Conservation (phyloP, 2,113 vertebrate species). For the Onychostruthus taczanowskii region DNA sequence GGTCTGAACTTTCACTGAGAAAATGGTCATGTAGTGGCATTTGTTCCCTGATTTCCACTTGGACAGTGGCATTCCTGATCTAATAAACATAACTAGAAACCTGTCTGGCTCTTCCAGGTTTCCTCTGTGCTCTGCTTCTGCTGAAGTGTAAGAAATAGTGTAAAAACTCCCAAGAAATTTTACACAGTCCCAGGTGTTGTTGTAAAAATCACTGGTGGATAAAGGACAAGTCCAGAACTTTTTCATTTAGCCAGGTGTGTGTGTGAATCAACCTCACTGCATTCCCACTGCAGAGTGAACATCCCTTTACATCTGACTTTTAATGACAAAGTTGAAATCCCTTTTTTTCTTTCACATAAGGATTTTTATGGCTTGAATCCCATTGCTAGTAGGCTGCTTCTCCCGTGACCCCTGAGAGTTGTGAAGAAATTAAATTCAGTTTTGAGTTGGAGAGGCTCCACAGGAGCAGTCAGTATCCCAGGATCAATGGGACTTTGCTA, state of each 20-base stretch:
- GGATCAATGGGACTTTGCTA: not conserved
- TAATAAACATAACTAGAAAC: constrained; percentile 74
- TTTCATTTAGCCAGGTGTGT: too few species aligned
- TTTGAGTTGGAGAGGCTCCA: fast-evolving
- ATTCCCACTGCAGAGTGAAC: fast-evolving
- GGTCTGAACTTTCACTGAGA: not conserved
- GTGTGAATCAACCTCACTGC: fast-evolving
- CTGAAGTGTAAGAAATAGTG: not conserved
- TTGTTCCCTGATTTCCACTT: not conserved
- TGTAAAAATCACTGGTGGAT: not conserved
- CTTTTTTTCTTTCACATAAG: fast-evolving
- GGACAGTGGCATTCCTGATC: constrained; percentile 52
- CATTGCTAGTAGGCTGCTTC: too few species aligned
- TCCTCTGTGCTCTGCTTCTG: not conserved
- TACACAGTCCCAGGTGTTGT: too few species aligned
- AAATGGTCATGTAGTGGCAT: not conserved
- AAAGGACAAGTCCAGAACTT: not conserved
- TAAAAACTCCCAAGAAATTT: not conserved
- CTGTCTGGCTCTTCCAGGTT: not conserved
- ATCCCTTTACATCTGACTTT: not conserved
- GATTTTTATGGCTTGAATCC: not conserved
- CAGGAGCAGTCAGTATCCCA: too few species aligned
- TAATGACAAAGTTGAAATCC: too few species aligned
- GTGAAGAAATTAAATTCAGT: fast-evolving
- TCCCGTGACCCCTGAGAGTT: fast-evolving